Percentiles rank a stretch among this genome's conserved stretches.
phyloP scores from a whole-genome alignment of 2,797 vertebrate genomes.

The Anguilla obscura region DNA sequence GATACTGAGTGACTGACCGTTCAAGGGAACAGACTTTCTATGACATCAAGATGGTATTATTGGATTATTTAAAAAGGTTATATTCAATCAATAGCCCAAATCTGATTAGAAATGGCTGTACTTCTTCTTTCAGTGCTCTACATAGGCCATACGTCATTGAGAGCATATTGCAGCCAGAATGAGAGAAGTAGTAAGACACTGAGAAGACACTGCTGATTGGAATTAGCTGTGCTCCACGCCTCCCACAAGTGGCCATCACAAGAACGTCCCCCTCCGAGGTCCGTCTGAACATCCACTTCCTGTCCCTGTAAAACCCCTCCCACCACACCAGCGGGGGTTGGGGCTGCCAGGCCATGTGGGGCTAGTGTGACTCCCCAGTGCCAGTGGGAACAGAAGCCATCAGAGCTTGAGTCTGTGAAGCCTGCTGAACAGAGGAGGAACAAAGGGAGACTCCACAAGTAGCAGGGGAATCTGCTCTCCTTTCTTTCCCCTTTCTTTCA shows the following conservation, averaged over 20 bases:
- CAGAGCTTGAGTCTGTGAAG: background rate
- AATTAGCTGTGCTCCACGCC: background rate
- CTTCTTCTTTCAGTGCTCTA: background rate
- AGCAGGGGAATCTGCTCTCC: background rate
- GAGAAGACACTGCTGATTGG: background rate
- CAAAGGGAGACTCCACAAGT: background rate
- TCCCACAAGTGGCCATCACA: background rate
- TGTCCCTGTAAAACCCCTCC: background rate
- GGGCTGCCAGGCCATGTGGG: background rate
- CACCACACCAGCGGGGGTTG: background rate
- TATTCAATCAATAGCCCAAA: background rate
- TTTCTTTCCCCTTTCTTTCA: background rate
- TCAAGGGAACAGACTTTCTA: background rate
- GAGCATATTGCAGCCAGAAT: background rate
- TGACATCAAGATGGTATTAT: background rate
- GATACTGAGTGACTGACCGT: background rate
- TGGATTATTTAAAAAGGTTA: background rate
- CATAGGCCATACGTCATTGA: background rate
- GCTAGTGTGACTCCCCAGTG: constrained; percentile 1
- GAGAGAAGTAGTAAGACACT: background rate
- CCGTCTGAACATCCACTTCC: background rate
- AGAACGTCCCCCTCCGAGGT: background rate
- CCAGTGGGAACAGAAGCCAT: background rate
- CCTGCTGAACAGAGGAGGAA: background rate
- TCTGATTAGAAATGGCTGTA: background rate